phyloP scores from a whole-genome alignment of 1,140 invertebrate species.

The Lysiphlebus fabarum region DNA sequence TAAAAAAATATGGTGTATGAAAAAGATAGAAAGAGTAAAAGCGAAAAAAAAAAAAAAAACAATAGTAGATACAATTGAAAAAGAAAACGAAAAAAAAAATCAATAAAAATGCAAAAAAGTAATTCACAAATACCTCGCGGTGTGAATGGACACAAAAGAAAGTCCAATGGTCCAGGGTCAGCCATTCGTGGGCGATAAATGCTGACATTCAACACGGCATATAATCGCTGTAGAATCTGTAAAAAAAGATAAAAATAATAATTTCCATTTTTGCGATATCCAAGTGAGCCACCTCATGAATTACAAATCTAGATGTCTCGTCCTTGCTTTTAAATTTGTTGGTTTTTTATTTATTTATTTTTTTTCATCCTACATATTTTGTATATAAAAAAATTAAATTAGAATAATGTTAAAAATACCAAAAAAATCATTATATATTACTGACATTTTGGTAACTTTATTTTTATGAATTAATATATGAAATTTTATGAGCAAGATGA shows the following conservation, averaged over 20 bases:
- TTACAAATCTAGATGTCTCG: no score
- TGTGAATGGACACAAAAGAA: background rate
- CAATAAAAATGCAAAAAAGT: constrained; percentile 6
- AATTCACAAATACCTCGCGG: constrained; percentile 6
- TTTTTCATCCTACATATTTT: no score
- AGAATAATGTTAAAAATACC: background rate
- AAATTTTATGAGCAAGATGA: no score
- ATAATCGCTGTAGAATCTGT: no score
- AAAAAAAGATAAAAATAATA: no score
- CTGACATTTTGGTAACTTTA: background rate
- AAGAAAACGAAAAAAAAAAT: background rate
- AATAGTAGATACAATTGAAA: background rate
- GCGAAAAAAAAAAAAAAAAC: background rate
- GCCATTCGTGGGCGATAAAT: constrained; percentile 29
- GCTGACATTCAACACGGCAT: constrained; percentile 14
- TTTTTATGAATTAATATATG: constrained; percentile 2
- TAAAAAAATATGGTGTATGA: background rate
- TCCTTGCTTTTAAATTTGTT: no score
- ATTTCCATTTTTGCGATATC: no score
- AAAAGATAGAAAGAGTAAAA: constrained; percentile 12
- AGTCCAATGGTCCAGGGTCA: background rate
- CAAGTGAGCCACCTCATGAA: no score
- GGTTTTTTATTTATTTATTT: no score
- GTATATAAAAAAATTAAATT: background rate
- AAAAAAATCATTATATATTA: background rate